These are phyloP conservation scores for Pygocentrus nattereri DNA, from an alignment of 2,797 vertebrate species.

Conservation along the genomic window DNA sequence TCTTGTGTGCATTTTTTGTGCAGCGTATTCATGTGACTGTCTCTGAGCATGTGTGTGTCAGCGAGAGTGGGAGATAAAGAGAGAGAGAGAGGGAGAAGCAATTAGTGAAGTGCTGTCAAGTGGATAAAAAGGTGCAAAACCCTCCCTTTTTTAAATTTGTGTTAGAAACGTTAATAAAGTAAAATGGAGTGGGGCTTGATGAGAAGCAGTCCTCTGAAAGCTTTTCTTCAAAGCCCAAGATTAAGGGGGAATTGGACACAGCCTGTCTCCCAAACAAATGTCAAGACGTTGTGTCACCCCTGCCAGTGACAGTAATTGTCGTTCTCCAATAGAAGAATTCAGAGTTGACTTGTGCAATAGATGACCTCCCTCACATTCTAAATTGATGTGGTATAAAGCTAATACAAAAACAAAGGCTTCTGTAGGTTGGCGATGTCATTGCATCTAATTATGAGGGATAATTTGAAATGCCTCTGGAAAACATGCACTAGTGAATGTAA, in stretches of 20 bases:
- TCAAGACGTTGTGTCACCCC: slow-evolving; percentile 60
- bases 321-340: slow-evolving; percentile 51
- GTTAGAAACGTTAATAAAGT: slow-evolving; percentile 75
- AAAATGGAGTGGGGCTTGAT: slow-evolving; percentile 68
- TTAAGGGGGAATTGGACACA: slow-evolving; percentile 67
- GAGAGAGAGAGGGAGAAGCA: slow-evolving; percentile 66
- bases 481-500: slow-evolving; percentile 65
- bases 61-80: slow-evolving; percentile 52
- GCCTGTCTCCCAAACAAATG: slow-evolving; percentile 54
- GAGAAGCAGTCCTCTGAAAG: slow-evolving; percentile 67
- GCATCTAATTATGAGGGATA: slow-evolving; percentile 63
- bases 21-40: slow-evolving; percentile 54
- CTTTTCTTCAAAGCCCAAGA: slow-evolving; percentile 69
- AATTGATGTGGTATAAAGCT: slow-evolving; percentile 60
- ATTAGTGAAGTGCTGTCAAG: slow-evolving; percentile 84
- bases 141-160: slow-evolving; percentile 75
- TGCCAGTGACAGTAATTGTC: slow-evolving; percentile 55
- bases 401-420: slow-evolving; percentile 63
- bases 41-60: slow-evolving; percentile 23
- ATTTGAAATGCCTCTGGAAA: slow-evolving; percentile 65
- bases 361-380: slow-evolving; percentile 48
- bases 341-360: slow-evolving; percentile 48
- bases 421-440: slow-evolving; percentile 58
- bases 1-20: slow-evolving; percentile 41
- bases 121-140: slow-evolving; percentile 81